Percentiles rank a stretch among this genome's conserved stretches.
These are phyloP conservation scores for Meriones psammophilus DNA, from an alignment of 2,797 vertebrate species.

Conservation along the genomic window DNA sequence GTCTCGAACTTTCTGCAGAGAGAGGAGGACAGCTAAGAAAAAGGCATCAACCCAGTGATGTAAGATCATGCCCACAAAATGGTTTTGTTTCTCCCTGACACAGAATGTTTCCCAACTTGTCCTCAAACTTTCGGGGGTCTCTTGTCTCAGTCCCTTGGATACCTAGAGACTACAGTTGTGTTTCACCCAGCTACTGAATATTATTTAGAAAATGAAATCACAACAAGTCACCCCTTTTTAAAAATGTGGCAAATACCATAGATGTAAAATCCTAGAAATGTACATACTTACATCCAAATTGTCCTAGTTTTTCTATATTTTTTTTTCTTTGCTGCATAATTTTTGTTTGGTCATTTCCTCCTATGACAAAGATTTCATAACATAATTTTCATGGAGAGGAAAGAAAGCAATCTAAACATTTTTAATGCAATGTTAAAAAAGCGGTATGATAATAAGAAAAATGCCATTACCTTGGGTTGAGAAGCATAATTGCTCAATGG, in stretches of 20 bases:
- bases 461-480: neutral
- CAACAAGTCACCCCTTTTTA: neutral
- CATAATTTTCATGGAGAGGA: conserved; percentile 11
- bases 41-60: too few species aligned
- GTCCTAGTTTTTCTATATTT: neutral
- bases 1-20: too few species aligned
- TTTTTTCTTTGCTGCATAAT: neutral
- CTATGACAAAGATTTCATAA: neutral
- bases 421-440: conserved; percentile 33
- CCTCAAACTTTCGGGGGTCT: neutral
- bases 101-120: neutral
- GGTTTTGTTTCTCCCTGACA: neutral
- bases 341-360: neutral
- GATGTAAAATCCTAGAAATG: conserved; percentile 9
- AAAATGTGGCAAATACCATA: neutral
- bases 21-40: too few species aligned
- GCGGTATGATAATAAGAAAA: conserved; percentile 16
- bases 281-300: neutral
- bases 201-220: conserved; percentile 5
- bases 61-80: too few species aligned
- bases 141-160: neutral
- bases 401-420: conserved; percentile 44
- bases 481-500: conserved; percentile 18
- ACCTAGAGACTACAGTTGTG: neutral
- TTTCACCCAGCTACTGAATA: neutral